phyloP scores from a whole-genome alignment of 2,888 invertebrate genomes.

The Periphyllus acericola region DNA sequence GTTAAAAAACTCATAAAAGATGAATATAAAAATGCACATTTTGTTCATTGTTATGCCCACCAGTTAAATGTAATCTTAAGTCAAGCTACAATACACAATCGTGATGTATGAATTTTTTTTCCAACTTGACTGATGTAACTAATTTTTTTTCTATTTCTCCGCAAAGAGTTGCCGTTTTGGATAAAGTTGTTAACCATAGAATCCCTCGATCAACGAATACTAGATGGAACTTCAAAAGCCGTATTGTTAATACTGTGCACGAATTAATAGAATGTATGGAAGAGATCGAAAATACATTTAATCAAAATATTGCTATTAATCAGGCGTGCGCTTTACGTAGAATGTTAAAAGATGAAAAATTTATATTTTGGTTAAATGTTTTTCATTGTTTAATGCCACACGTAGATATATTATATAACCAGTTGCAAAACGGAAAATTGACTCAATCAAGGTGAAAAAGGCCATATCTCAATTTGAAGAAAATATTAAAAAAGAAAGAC shows the following conservation, averaged over 20 bases:
- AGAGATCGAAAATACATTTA: constrained; percentile 63
- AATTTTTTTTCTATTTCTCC: constrained; percentile 64
- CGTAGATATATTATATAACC: constrained; percentile 64
- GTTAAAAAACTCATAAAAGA: constrained; percentile 56
- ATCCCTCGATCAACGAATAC: constrained; percentile 60
- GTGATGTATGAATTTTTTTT: constrained; percentile 63
- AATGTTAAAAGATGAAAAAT: constrained; percentile 59
- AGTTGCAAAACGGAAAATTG: constrained; percentile 62
- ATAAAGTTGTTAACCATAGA: constrained; percentile 63
- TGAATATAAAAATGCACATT: constrained; percentile 57
- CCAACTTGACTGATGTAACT: constrained; percentile 62
- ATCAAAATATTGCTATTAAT: constrained; percentile 60
- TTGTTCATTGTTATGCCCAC: constrained; percentile 64
- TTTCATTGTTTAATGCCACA: constrained; percentile 65
- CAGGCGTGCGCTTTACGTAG: constrained; percentile 42
- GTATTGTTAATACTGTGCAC: constrained; percentile 64
- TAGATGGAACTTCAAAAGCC: constrained; percentile 64
- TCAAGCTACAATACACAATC: constrained; percentile 61
- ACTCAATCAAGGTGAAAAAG: constrained; percentile 13
- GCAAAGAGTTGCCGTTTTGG: constrained; percentile 64
- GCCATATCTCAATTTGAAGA: constrained; percentile 13
- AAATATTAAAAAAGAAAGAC: constrained; percentile 14
- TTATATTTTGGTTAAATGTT: constrained; percentile 65
- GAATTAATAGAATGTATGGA: constrained; percentile 65
- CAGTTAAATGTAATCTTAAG: constrained; percentile 64